phyloP scores from a whole-genome alignment of 2,888 invertebrate genomes.

The Adelognathus sp. region DNA sequence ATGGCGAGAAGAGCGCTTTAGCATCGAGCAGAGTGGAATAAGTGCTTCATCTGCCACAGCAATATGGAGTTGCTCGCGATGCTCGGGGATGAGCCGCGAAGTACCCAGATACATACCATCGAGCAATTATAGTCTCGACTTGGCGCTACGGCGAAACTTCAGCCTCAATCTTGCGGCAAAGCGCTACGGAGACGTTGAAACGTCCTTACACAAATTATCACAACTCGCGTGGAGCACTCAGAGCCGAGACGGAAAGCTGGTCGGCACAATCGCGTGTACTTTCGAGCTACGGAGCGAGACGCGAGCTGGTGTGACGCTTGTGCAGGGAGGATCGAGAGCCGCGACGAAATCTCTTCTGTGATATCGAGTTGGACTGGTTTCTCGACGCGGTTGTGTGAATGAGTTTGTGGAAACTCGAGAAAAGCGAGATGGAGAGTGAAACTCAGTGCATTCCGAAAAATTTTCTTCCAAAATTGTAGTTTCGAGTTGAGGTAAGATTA shows the following conservation, averaged over 20 bases:
- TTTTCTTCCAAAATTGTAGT: too few relatives aligned
- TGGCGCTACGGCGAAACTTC: not conserved
- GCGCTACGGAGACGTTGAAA: not conserved
- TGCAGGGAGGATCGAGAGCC: not conserved
- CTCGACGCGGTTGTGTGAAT: not conserved
- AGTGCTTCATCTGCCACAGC: not conserved
- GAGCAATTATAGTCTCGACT: conserved; percentile 25
- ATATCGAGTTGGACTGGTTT: not conserved
- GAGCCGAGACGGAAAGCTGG: conserved; percentile 14
- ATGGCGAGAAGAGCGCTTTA: not conserved
- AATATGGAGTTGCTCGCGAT: not conserved
- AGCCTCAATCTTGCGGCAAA: not conserved
- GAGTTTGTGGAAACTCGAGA: not conserved
- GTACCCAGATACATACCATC: not conserved
- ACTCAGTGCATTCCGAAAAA: not conserved
- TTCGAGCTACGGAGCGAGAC: not conserved
- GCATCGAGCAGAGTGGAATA: not conserved
- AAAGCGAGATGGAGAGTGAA: not conserved
- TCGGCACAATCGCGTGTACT: conserved; percentile 26
- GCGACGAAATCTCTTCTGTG: not conserved
- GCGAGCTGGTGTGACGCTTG: not conserved
- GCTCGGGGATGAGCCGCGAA: not conserved
- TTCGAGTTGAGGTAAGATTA: too few relatives aligned
- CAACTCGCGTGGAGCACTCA: conserved; percentile 27
- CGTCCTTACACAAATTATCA: conserved; percentile 22